Evolutionary conservation across 2,113 vertebrate genomes (phyloP), one percentile per base, ranked within the genome.

Genomic region (Campylomormyrus tamandua): DNA sequence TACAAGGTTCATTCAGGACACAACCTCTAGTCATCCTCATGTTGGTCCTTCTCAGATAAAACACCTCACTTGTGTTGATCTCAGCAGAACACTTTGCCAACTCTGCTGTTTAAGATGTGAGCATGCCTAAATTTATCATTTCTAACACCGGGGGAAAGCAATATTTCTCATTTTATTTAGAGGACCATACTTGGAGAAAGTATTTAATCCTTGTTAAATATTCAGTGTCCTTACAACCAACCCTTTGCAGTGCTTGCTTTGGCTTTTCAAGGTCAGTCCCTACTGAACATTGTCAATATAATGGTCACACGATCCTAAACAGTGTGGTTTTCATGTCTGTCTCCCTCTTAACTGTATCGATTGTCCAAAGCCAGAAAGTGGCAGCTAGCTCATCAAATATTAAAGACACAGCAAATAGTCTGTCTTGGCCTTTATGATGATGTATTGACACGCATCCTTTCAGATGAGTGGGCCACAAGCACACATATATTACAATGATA

Each of bases 371-470:
- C 70, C 74, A 89, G 88, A 83, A 89, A 89, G 74, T 58, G 74
- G 49, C 88, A 83, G 88, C 80, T 42, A 89, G 88, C 88, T 89
- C 49, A 89, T 89, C 35, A 89, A 88, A 89, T 80, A 89, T 83
- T 83, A 27, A 89, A 83, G 74, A 42, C 70, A 35, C 27, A 17
- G 88, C 49, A 89, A 85, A 62, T 48, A 42, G 50, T 46, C 89
- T 89, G 42, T 27, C 89, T 31, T 84, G 77, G 24, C 77, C 53
- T 85, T 24, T 56, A 52, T 62, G 31, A 84, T 42, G 52, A 27
- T 56, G 50, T 58, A 85, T 62, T n/a, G 77, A 89, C 89, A 58
- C 0, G 5, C n/a, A 89, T 84, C 49, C 13, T 80, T 58, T 84
- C 10, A 83, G 31, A 83, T 27, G 77, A 56, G 27, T 27, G 35